phyloP scores from a whole-genome alignment of 2,888 invertebrate genomes.

The Encarsia formosa region DNA sequence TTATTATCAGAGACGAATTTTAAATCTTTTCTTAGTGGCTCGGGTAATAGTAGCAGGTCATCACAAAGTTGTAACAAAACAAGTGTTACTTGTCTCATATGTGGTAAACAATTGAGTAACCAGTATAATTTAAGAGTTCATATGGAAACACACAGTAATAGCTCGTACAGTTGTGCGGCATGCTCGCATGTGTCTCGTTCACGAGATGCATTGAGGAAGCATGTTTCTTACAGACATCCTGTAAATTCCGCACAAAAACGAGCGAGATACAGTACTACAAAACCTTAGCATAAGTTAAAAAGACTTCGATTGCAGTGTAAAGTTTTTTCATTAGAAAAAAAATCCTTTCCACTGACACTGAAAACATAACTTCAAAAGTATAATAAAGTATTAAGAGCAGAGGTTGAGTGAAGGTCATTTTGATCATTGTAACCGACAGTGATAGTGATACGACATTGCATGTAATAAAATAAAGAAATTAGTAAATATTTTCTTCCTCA shows the following conservation, averaged over 20 bases:
- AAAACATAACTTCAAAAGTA: constrained; percentile 22
- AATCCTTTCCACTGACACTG: constrained; percentile 24
- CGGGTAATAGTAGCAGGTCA: constrained; percentile 34
- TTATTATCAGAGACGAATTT: constrained; percentile 40
- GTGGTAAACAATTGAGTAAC: constrained; percentile 84
- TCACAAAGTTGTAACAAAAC: constrained; percentile 46
- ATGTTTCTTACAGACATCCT: constrained; percentile 83
- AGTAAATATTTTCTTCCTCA: too few species aligned
- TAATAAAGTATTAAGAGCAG: constrained; percentile 1
- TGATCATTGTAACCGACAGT: constrained; percentile 11
- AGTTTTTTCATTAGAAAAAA: constrained; percentile 26
- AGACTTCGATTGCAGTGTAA: constrained; percentile 27
- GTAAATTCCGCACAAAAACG: constrained; percentile 54
- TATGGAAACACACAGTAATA: constrained; percentile 86
- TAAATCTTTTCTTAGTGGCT: constrained; percentile 35
- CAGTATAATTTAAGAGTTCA: constrained; percentile 87
- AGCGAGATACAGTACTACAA: constrained; percentile 37
- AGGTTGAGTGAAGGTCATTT: constrained; percentile 20
- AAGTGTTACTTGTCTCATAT: constrained; percentile 72
- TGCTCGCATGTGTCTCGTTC: constrained; percentile 85
- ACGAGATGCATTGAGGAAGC: constrained; percentile 80
- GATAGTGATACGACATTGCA: constrained; percentile 11
- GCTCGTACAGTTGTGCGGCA: constrained; percentile 80
- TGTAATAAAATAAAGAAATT: neutral
- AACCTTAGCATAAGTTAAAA: constrained; percentile 21